phyloP scores from a whole-genome alignment of 2,888 invertebrate genomes.

The Dasypogon diadema region DNA sequence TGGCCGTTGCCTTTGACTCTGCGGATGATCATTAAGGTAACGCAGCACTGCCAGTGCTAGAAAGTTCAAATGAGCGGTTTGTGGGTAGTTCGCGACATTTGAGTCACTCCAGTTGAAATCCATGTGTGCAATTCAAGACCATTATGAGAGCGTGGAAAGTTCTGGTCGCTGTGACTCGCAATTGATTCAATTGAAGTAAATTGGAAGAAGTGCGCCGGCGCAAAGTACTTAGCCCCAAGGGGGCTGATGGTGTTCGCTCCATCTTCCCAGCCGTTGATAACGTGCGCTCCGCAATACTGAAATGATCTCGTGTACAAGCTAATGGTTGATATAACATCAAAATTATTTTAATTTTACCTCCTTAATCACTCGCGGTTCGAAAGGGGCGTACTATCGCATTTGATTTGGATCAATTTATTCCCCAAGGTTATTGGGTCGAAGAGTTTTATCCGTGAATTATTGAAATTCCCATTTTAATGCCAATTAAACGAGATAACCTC shows the following conservation, averaged over 20 bases:
- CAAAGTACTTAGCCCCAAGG: background rate
- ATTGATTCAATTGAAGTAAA: background rate
- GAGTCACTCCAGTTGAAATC: background rate
- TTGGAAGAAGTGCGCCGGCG: background rate
- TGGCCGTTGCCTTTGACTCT: no score
- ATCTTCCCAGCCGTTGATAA: no score
- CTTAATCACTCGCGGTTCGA: no score
- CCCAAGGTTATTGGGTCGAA: background rate
- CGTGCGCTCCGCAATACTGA: no score
- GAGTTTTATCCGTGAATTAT: background rate
- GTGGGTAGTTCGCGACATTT: background rate
- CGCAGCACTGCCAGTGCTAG: background rate
- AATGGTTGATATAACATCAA: no score
- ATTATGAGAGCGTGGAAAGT: background rate
- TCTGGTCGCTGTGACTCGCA: background rate
- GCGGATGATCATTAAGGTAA: no score
- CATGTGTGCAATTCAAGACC: background rate
- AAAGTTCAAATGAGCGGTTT: slow-evolving; percentile 15
- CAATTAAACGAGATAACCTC: no score
- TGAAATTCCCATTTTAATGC: background rate
- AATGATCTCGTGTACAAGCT: no score
- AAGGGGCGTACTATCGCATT: background rate
- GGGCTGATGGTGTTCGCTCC: background rate
- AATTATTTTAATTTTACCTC: no score
- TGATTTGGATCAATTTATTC: background rate